phyloP scores from a whole-genome alignment of 2,888 invertebrate species.

The Dasypolia templi region DNA sequence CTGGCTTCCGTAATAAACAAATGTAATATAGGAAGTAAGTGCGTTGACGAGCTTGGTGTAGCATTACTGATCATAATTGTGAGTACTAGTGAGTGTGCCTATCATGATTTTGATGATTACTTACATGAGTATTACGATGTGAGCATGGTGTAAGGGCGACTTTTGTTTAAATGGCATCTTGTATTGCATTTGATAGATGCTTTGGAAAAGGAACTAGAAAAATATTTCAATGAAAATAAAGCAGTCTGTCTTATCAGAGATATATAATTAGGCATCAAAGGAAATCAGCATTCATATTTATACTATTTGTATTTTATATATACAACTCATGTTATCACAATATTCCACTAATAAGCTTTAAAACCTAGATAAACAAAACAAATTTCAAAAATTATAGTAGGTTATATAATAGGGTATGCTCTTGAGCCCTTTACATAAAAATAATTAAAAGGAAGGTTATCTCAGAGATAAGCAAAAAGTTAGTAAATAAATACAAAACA shows the following conservation, averaged over 20 bases:
- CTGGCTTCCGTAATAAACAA: conserved; percentile 50
- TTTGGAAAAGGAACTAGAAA: not conserved
- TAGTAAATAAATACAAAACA: conserved; percentile 7
- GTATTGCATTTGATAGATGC: not conserved
- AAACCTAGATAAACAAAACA: not conserved
- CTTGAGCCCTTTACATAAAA: not conserved
- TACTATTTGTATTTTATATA: not conserved
- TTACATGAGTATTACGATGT: conserved; percentile 2
- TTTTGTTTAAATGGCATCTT: not conserved
- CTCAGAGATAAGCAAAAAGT: not conserved
- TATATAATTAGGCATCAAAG: not conserved
- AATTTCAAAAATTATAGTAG: not conserved
- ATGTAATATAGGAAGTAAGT: conserved; percentile 56
- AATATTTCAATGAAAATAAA: not conserved
- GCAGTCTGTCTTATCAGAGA: no score
- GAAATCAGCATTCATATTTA: not conserved
- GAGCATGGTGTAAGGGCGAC: not conserved
- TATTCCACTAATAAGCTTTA: not conserved
- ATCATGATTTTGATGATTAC: conserved; percentile 17
- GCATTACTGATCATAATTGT: conserved; percentile 46
- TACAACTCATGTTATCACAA: not conserved
- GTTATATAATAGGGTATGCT: no score
- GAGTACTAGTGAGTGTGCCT: conserved; percentile 24
- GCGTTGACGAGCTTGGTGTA: conserved; percentile 38
- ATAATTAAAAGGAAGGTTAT: not conserved